Conservation (phyloP, 2,888 invertebrate genomes). For the Agrochola macilenta region DNA sequence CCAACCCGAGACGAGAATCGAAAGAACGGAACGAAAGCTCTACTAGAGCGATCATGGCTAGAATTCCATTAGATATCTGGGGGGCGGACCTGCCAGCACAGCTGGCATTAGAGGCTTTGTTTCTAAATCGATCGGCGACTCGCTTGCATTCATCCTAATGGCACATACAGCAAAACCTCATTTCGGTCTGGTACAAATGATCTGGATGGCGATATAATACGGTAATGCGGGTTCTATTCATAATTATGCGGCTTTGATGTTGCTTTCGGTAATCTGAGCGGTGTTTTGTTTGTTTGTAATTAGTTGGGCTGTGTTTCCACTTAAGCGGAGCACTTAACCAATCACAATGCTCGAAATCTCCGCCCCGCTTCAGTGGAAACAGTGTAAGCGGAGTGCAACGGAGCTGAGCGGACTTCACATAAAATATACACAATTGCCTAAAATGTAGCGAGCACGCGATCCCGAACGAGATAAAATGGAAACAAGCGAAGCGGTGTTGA, state of each 20-base stretch:
- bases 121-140: constrained; percentile 65
- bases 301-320: background rate
- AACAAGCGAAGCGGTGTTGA: too few species aligned
- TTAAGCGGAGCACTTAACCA: too few species aligned
- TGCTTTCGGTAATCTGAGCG: constrained; percentile 24
- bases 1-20: constrained; percentile 24
- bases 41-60: constrained; percentile 51
- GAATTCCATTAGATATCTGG: constrained; percentile 63
- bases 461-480: too few species aligned
- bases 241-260: constrained; percentile 44
- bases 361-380: too few species aligned
- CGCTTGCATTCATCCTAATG: constrained; percentile 66
- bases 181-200: constrained; percentile 55
- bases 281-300: constrained; percentile 33
- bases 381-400: too few species aligned
- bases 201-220: constrained; percentile 46
- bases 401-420: too few species aligned
- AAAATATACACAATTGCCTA: too few species aligned
- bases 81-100: constrained; percentile 50
- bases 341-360: too few species aligned
- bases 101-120: constrained; percentile 68
- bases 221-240: constrained; percentile 40
- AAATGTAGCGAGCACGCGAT: too few species aligned
- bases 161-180: constrained; percentile 60
- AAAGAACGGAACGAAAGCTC: constrained; percentile 53